Evolutionary conservation across 2,113 vertebrate species (phyloP), one percentile per base, ranked within the genome.

Genomic region (Vulpes lagopus): DNA sequence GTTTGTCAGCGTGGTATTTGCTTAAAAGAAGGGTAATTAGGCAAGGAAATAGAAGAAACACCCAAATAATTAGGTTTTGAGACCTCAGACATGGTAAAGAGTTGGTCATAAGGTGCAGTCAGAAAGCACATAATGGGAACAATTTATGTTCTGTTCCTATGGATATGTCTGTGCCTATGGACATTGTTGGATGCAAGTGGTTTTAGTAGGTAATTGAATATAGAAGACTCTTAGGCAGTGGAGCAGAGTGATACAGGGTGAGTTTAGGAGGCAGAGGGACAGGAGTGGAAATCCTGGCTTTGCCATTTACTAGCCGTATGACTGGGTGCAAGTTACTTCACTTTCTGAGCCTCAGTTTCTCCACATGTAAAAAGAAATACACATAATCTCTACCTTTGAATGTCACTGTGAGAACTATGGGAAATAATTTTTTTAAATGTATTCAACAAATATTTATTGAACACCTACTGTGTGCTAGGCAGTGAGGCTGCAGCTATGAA

Each of bases 11-110:
- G 11, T 67, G 20, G 0, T 74, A 19, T 57, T 94, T 91, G 85
- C 84, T 84, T 17, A 74, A 83, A 97, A 80, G 14, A 55, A 89
- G 15, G 22, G 22, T 23, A 43, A 60, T 95, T 93, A 53, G n/a
- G 0, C 38, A 51, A 85, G 49, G 35, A 89, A 59, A n/a, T 35
- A 85, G 35, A 84, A 43, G 49, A 65, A 89, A 20, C 60, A 65
- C 25, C 53, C 43, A 49, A 76, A 55, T 76, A 55, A 71, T 49
- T 71, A 69, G 49, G 14, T 67, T 69, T 69, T 38, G 27, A 82
- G 85, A 83, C 8, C 9, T 11, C 69, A 87, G 32, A 27, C 59
- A 25, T 67, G 60, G 38, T 62, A 16, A 67, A 5, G 3, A 22
- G 91, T 49, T 27, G 90, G 38, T n/a, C 53, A 16, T 57, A 64